A percentile compares a stretch with the other conserved stretches of the same genome.
phyloP scores from a whole-genome alignment of 2,113 vertebrate species.

The Pantherophis guttatus region DNA sequence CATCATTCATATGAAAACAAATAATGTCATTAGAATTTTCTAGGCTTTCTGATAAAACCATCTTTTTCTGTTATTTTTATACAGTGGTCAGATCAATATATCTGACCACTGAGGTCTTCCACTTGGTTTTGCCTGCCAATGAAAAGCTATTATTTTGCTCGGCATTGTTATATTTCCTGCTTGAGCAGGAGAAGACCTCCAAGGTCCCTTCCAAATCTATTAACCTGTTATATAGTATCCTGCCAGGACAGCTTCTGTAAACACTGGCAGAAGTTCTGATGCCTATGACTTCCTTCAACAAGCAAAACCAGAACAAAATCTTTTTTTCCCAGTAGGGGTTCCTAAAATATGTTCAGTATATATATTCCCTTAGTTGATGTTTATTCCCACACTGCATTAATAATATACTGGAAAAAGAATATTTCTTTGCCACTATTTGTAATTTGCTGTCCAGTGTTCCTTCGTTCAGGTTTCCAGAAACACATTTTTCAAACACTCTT shows the following conservation, averaged over 20 bases:
- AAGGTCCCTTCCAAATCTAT: not conserved
- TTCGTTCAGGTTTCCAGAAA: not conserved
- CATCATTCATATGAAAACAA: not conserved
- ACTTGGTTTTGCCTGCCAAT: not conserved
- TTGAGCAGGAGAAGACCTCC: not conserved
- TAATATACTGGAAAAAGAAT: not conserved
- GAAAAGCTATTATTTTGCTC: not conserved
- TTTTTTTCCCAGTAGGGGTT: not conserved
- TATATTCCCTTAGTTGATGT: not conserved
- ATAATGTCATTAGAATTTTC: not conserved
- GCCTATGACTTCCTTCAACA: not conserved
- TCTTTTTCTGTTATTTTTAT: not conserved
- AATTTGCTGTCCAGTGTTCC: not conserved
- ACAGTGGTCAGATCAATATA: not conserved
- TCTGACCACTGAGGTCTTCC: not conserved
- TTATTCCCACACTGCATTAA: not conserved
- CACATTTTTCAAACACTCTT: not conserved
- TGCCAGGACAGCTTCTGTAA: not conserved
- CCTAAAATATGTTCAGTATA: not conserved
- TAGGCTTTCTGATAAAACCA: not conserved
- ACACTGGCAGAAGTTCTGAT: not conserved
- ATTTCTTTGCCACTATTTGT: not conserved
- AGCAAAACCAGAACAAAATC: not conserved
- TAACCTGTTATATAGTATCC: not conserved
- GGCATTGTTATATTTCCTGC: not conserved